These are phyloP conservation scores for Elachura formosa DNA, from an alignment of 2,113 vertebrate genomes.

Conservation along the genomic window DNA sequence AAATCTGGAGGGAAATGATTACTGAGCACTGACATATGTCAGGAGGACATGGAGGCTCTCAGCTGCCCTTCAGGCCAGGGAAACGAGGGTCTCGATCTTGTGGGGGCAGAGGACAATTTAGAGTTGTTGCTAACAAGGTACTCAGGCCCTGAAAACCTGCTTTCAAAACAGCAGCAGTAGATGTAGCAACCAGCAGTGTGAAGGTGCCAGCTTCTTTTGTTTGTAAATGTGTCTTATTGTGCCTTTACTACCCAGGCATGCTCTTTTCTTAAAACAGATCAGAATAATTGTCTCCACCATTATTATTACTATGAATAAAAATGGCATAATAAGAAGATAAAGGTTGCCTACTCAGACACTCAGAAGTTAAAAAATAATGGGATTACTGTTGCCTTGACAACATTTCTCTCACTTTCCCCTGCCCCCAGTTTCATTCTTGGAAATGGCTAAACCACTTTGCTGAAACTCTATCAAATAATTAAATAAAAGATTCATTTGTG, in stretches of 20 bases:
- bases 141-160: background rate
- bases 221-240: background rate
- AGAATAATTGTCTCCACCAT: background rate
- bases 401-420: conserved; percentile 4
- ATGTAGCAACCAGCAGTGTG: background rate
- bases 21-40: conserved; percentile 8
- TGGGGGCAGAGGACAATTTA: background rate
- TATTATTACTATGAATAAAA: background rate
- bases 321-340: background rate
- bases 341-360: conserved; percentile 11
- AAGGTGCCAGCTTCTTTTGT: background rate
- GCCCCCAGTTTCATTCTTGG: background rate
- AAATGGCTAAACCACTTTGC: conserved; percentile 6
- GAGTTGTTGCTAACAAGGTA: background rate
- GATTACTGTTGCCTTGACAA: conserved; percentile 54
- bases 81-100: conserved; percentile 2
- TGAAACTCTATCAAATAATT: background rate
- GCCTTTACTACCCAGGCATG: background rate
- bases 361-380: conserved; percentile 42
- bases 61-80: background rate
- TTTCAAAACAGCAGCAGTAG: background rate
- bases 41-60: background rate
- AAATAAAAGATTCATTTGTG: background rate
- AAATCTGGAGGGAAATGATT: conserved; percentile 14
- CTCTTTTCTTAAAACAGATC: background rate